These are phyloP conservation scores for Chloroceryle inda DNA, from an alignment of 2,797 vertebrate genomes.

Conservation along the genomic window DNA sequence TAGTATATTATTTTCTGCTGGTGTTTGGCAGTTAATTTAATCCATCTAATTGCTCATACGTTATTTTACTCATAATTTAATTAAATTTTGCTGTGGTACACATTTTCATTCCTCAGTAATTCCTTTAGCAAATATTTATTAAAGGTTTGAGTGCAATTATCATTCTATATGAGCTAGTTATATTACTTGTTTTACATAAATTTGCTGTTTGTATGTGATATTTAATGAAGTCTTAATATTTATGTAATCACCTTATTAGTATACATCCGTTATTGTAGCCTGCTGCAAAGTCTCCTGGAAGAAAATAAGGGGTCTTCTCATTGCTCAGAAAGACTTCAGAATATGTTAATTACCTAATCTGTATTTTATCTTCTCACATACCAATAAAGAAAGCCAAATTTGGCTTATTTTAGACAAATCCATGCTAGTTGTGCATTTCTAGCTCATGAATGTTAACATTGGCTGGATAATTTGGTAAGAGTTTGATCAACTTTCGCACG, in stretches of 20 bases:
- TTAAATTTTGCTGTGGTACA: not conserved
- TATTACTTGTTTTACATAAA: not conserved
- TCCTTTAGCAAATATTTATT: conserved; percentile 9
- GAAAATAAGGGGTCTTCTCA: not conserved
- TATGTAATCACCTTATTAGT: not conserved
- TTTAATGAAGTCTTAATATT: not conserved
- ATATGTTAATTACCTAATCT: not conserved
- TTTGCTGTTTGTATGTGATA: not conserved
- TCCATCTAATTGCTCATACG: not conserved
- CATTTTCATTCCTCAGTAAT: conserved; percentile 7
- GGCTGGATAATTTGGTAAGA: not conserved
- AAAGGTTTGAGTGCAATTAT: not conserved
- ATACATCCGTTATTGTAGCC: not conserved
- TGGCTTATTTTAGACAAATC: not conserved
- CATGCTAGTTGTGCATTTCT: not conserved
- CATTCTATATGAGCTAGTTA: not conserved
- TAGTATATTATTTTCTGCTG: not conserved
- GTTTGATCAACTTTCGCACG: not conserved
- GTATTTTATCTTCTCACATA: not conserved
- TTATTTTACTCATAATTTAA: conserved; percentile 28
- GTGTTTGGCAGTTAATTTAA: not conserved
- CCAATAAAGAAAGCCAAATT: not conserved
- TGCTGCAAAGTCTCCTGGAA: not conserved
- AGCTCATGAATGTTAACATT: not conserved
- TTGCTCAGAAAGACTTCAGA: not conserved